Evolutionary conservation across 2,888 invertebrate species (phyloP), one percentile per base, ranked within the genome.

Genomic region (Campoletis raptor): DNA sequence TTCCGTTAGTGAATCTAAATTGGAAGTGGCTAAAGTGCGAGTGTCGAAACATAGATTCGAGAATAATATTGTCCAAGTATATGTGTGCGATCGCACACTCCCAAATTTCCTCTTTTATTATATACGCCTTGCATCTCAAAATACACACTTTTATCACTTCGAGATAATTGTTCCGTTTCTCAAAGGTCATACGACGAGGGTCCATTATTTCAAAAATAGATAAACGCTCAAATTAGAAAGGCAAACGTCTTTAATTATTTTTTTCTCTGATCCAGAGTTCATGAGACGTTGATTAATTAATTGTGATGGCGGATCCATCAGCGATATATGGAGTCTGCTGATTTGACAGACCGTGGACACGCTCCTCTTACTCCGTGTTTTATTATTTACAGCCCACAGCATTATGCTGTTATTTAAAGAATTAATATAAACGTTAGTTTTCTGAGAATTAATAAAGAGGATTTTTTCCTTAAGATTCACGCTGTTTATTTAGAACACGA

Each of bases 31-130:
- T 24, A 5, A 24, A 21, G 57, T 12, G 37, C 57, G 57, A 73
- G 40, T 73, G 52, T 54, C 54, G 73, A 57, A 36, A 73, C 54
- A 37, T 10, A 37, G 37, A 57, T 57, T 37, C 57, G 73, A 37
- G 57, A 57, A 57, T 57, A 6, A 57, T 21, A 57, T 5, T 36
- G n/a, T 73, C 10, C 37, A 21, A 10, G 57, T 36, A 9, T 72
- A 18, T 45, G 10, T 61, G 7, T 61, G 61, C 10, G 10, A 30
- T 30, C 48, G 6, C 30, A 21, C 70, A 36, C 42, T 45, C 52
- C 30, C 45, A 24, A 48, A 30, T 36, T 52, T 72, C 7, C 9
- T 10, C 45, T 1, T 61, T 30, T 30, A 45, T 66, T 37, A 37
- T 30, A 30, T 21, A 21, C 8, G 15, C 15, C 45, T 12, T 37